Percentiles rank a stretch among this genome's conserved stretches.
Evolutionary conservation across 1,140 invertebrate genomes (phyloP).

Genomic region (Euwallacea fornicatus): DNA sequence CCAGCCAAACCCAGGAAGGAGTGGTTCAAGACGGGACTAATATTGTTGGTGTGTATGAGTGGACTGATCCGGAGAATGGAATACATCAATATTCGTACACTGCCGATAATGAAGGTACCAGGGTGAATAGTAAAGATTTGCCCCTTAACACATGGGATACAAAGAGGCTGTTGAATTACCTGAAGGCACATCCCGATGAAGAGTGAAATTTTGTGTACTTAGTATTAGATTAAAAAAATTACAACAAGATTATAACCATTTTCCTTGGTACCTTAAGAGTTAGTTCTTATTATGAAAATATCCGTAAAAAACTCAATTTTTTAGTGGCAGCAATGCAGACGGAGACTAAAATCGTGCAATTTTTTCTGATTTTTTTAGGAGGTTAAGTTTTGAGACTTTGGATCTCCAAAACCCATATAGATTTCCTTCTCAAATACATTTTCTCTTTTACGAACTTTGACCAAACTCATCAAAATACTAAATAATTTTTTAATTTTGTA

Average conservation of each 20-base stretch:
- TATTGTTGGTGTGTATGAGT: slow-evolving; percentile 65
- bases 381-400: no score
- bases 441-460: neutral
- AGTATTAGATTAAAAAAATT: no score
- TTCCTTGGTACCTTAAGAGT: neutral
- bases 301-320: no score
- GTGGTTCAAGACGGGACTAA: slow-evolving; percentile 53
- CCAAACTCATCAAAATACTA: neutral
- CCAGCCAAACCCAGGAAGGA: slow-evolving; percentile 10
- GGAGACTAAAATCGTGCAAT: no score
- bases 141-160: neutral
- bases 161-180: neutral
- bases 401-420: no score
- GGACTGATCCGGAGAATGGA: slow-evolving; percentile 65
- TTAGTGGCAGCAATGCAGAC: no score
- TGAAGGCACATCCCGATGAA: neutral
- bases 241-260: neutral
- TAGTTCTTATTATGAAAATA: neutral
- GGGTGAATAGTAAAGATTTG: neutral
- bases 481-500: neutral
- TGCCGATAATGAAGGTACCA: slow-evolving; percentile 59
- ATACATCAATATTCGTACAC: slow-evolving; percentile 60
- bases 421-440: no score
- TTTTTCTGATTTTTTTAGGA: no score
- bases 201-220: neutral